These are phyloP conservation scores for Phrixothrix hirtus DNA, from an alignment of 2,888 invertebrate genomes.

Conservation along the genomic window DNA sequence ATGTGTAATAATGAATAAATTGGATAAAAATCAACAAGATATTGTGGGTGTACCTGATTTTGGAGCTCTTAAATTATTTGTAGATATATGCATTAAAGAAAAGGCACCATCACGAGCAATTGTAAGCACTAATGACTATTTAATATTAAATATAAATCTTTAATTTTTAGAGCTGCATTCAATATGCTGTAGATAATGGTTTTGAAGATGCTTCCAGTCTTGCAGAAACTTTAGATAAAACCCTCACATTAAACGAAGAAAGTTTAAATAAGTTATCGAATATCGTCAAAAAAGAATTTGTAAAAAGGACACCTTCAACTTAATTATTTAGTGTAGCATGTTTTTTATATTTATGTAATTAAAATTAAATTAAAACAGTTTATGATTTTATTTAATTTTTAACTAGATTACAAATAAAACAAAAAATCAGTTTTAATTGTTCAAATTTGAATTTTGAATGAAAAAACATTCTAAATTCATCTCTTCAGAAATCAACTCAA, in stretches of 20 bases:
- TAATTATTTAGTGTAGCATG: not conserved
- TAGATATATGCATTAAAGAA: slow-evolving; percentile 61
- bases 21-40: slow-evolving; percentile 58
- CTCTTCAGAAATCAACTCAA: no score
- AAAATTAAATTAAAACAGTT: not conserved
- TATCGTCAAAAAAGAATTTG: slow-evolving; percentile 53
- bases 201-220: slow-evolving; percentile 57
- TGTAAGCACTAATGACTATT: slow-evolving; percentile 47
- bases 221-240: slow-evolving; percentile 51
- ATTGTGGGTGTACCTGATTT: slow-evolving; percentile 63
- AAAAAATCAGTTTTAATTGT: no score
- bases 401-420: not conserved
- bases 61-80: slow-evolving; percentile 57
- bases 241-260: slow-evolving; percentile 56
- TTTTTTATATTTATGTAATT: not conserved
- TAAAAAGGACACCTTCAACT: no score
- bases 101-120: slow-evolving; percentile 60
- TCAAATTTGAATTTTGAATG: not conserved
- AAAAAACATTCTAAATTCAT: not conserved
- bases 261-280: slow-evolving; percentile 58
- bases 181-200: slow-evolving; percentile 63
- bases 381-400: not conserved
- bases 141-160: slow-evolving; percentile 13
- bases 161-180: slow-evolving; percentile 57
- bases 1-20: slow-evolving; percentile 58